phyloP scores from a whole-genome alignment of 2,113 vertebrate genomes.

The Propithecus coquereli region DNA sequence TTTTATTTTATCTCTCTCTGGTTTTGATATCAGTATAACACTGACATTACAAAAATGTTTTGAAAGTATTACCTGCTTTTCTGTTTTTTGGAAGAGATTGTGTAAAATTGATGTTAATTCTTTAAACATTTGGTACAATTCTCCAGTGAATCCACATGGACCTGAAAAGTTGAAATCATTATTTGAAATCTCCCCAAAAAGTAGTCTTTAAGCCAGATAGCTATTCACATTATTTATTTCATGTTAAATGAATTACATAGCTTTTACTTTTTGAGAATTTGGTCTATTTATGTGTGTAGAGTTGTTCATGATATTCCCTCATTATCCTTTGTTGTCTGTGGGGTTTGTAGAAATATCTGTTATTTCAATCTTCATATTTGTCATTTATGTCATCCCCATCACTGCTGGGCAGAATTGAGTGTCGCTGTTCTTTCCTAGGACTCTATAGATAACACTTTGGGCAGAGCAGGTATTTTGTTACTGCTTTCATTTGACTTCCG shows the following conservation, averaged over 20 bases:
- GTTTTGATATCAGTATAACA: not conserved
- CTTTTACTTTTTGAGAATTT: not conserved
- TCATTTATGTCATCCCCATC: not conserved
- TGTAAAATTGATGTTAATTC: not conserved
- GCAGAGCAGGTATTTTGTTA: rapidly evolving
- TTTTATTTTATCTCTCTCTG: not conserved
- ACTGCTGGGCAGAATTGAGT: no score
- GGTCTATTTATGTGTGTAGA: not conserved
- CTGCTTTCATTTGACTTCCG: not conserved
- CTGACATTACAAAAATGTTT: not conserved
- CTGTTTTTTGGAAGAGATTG: not conserved
- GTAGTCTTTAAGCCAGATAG: not conserved
- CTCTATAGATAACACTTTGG: not conserved
- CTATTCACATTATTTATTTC: not conserved
- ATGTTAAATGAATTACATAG: not conserved
- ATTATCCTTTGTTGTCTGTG: not conserved
- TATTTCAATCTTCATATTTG: not conserved
- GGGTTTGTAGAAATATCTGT: not conserved
- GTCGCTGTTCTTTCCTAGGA: not conserved
- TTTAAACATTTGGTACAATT: no score
- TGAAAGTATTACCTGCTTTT: not conserved
- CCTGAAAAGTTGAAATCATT: not conserved
- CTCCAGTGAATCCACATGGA: not conserved
- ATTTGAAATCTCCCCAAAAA: not conserved
- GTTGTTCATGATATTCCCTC: not conserved